Base-by-base conservation (phyloP, 2,797 vertebrate species). In the Taeniopygia guttata region DNA sequence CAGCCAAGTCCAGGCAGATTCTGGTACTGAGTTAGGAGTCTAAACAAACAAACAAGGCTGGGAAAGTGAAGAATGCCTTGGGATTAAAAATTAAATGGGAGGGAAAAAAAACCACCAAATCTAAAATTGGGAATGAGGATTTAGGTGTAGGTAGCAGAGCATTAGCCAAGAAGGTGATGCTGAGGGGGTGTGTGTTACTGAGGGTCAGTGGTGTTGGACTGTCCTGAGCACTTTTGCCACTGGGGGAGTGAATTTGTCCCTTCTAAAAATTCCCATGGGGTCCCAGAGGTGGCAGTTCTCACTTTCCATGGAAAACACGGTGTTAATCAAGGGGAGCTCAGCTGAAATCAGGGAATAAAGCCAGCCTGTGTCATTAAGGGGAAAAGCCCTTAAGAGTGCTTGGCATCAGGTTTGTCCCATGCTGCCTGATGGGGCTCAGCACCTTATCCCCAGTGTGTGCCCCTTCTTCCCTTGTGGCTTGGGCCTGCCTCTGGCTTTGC, bases 401-500 rank as follows among this genome's bases (percentile, higher is more conserved):
- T 73, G 55, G 67, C 62, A 19, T 29, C 63, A 16, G 45, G 16
- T 48, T 70, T 90, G 43, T 27, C 55, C 64, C 49, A 36, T 7
- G 40, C 26, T 30, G 49, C 60, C 77, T 64, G 64, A 16, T 4
- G 32, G 34, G 70, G 26, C 69, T 95, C 10, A 5, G 60, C 56
- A 9, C 55, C 10, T 19, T 59, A 30, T 84, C 56, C 64, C 77
- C 8, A 23, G 18, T 7, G 22, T 5, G 1, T 74, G 45, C 45
- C 77, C 64, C 60, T 74, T 88, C 52, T 79, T 40, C 3, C 76
- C 68, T 73, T 0, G 0, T 60, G 63, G 63, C 70, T 85, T 13
- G 6, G 48, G 49, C 69, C 58, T 59, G 72, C 79, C 68, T 5
- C 21, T 67, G 92, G 76, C 88, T 87, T 91, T 82, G 78, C 84